These are phyloP conservation scores for Scaptomyza graminum DNA, from an alignment of 1,140 invertebrate species.

Conservation along the genomic window DNA sequence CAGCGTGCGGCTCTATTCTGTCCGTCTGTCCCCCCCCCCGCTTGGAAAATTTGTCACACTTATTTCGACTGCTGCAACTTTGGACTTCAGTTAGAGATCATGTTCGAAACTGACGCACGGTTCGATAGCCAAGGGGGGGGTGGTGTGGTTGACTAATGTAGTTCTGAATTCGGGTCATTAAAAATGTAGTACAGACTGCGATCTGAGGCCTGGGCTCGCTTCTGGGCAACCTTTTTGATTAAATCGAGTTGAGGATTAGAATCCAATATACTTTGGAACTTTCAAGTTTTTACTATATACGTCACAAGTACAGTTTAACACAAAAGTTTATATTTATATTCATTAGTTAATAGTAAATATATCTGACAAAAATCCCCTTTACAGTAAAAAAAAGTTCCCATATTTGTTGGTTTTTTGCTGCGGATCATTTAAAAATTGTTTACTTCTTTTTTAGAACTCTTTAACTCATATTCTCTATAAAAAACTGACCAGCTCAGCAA, in stretches of 20 bases:
- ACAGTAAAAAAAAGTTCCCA: too few relatives aligned
- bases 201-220: conserved; percentile 57
- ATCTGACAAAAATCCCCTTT: background rate
- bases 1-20: too few relatives aligned
- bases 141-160: conserved; percentile 46
- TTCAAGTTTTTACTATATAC: too few relatives aligned
- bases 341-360: background rate
- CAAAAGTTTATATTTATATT: background rate
- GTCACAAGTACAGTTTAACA: conserved; percentile 3
- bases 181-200: conserved; percentile 17
- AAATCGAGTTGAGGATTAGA: conserved; percentile 38
- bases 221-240: conserved; percentile 45
- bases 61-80: conserved; percentile 22
- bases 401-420: too few relatives aligned
- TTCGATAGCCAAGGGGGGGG: background rate
- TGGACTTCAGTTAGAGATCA: conserved; percentile 7
- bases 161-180: conserved; percentile 22
- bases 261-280: conserved; percentile 41
- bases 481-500: conserved; percentile 2
- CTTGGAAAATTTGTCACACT: conserved; percentile 36
- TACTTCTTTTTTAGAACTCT: background rate
- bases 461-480: background rate
- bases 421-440: background rate
- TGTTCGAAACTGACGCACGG: background rate
- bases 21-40: background rate